Evolutionary conservation across 2,113 vertebrate genomes (phyloP).

Genomic region (Silurus asotus): DNA sequence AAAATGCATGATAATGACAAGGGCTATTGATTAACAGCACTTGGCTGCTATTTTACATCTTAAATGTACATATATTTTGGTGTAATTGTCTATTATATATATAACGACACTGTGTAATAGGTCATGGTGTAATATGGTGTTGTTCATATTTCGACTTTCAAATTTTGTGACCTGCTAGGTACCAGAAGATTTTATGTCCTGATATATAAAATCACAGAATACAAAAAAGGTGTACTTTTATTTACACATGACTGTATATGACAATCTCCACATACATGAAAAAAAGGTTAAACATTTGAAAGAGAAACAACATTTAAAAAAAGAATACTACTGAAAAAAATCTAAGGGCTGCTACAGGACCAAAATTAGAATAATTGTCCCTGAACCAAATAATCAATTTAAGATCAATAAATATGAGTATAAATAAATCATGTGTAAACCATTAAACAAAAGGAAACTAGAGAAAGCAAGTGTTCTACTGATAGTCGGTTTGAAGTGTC

Average conservation of each 20-base stretch:
- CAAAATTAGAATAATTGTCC: neutral
- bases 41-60: too few species aligned
- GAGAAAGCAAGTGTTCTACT: neutral
- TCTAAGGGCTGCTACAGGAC: slow-evolving; percentile 22
- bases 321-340: slow-evolving; percentile 29
- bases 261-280: slow-evolving; percentile 25
- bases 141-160: too few species aligned
- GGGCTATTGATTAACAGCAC: too few species aligned
- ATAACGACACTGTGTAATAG: too few species aligned
- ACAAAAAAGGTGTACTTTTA: too few species aligned
- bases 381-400: slow-evolving; percentile 13
- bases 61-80: too few species aligned
- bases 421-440: slow-evolving; percentile 47
- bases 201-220: too few species aligned
- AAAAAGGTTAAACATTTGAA: slow-evolving; percentile 32
- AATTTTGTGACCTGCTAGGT: too few species aligned
- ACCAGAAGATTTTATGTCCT: too few species aligned
- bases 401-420: slow-evolving; percentile 50
- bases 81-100: too few species aligned
- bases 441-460: neutral
- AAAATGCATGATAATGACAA: too few species aligned
- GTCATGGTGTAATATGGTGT: too few species aligned
- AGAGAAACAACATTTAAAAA: slow-evolving; percentile 28
- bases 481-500: neutral
- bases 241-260: neutral